A percentile compares a stretch with the other conserved stretches of the same genome.
phyloP scores from a whole-genome alignment of 2,888 invertebrate species.

The Drosophila algonquin region DNA sequence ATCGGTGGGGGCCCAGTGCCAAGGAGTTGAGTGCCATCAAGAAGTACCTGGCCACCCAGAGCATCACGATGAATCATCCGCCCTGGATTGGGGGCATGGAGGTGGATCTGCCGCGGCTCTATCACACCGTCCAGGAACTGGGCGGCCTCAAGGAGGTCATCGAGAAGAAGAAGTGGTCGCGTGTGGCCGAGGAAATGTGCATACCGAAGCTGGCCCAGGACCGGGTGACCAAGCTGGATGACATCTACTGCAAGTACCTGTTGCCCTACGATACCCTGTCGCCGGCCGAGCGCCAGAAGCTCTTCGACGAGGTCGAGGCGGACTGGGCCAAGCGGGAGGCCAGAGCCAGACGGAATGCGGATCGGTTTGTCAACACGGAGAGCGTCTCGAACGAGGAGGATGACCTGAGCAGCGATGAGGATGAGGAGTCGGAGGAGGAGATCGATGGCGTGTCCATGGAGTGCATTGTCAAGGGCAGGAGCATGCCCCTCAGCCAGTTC shows the following conservation, averaged over 20 bases:
- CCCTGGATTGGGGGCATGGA: conserved; percentile 96
- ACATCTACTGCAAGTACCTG: conserved; percentile 95
- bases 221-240: conserved; percentile 92
- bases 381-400: conserved; percentile 84
- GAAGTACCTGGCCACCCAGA: conserved; percentile 91
- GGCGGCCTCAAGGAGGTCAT: conserved; percentile 95
- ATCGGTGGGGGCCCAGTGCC: conserved; percentile 95
- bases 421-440: conserved; percentile 86
- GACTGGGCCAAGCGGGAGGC: conserved; percentile 89
- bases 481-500: conserved; percentile 91
- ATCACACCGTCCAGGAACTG: conserved; percentile 92
- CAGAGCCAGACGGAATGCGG: conserved; percentile 84
- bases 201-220: conserved; percentile 92
- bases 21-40: conserved; percentile 93
- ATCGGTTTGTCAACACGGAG: conserved; percentile 83
- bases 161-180: conserved; percentile 94
- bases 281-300: conserved; percentile 89
- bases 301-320: conserved; percentile 89
- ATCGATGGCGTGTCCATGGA: conserved; percentile 87
- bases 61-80: conserved; percentile 89
- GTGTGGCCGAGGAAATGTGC: conserved; percentile 94
- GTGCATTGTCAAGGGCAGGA: conserved; percentile 91
- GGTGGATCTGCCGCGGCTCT: conserved; percentile 93
- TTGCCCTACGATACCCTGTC: conserved; percentile 94
- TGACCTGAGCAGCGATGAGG: conserved; percentile 83